phyloP scores from a whole-genome alignment of 2,113 vertebrate species.

The Polypterus senegalus region DNA sequence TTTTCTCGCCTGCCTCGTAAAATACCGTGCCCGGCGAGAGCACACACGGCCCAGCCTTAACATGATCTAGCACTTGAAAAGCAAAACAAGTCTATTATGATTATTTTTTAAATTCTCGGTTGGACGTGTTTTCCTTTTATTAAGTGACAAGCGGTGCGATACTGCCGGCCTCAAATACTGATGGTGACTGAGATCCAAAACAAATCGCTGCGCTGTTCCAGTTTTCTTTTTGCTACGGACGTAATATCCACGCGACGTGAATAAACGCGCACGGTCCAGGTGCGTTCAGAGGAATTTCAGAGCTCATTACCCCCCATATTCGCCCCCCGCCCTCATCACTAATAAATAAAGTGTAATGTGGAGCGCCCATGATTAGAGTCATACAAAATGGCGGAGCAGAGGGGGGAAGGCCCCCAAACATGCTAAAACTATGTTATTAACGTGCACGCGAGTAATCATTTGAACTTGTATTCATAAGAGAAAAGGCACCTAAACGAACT shows the following conservation, averaged over 20 bases:
- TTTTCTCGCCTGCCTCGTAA: constrained; percentile 30
- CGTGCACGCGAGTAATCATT: constrained; percentile 41
- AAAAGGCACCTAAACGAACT: constrained; percentile 16
- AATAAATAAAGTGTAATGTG: constrained; percentile 60
- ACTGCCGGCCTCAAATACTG: constrained; percentile 29
- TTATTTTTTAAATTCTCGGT: constrained; percentile 26
- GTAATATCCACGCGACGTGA: too few species aligned
- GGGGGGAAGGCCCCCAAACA: constrained; percentile 63
- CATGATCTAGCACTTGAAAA: background rate
- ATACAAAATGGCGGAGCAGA: constrained; percentile 65
- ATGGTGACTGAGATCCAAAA: too few species aligned
- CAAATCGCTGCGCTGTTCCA: too few species aligned
- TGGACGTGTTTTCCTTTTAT: constrained; percentile 30
- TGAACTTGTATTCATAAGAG: constrained; percentile 37
- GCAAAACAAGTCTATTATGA: constrained; percentile 11
- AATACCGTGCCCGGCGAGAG: constrained; percentile 11
- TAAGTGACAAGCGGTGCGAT: constrained; percentile 33
- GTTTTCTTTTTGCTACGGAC: too few species aligned
- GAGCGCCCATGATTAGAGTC: constrained; percentile 71
- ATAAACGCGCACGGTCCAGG: too few species aligned
- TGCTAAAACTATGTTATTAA: constrained; percentile 49
- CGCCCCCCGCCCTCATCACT: background rate
- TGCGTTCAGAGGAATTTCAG: too few species aligned
- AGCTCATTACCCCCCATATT: too few species aligned
- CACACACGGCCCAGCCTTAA: background rate